A percentile compares a stretch with the other conserved stretches of the same genome.
These are phyloP conservation scores for Drosophila tripunctata DNA, from an alignment of 2,888 invertebrate genomes.

Conservation along the genomic window DNA sequence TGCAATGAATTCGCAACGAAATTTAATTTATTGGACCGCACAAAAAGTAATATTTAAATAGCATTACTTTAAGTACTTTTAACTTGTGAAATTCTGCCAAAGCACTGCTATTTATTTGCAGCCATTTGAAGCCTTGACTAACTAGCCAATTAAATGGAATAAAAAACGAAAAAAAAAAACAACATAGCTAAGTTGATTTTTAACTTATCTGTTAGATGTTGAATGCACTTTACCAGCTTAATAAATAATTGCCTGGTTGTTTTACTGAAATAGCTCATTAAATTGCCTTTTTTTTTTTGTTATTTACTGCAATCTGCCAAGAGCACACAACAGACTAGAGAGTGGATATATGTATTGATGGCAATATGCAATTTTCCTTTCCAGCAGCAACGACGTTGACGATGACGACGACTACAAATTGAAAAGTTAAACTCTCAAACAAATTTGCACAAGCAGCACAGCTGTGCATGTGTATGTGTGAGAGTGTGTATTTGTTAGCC, in stretches of 20 bases:
- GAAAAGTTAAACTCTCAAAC: conserved; percentile 59
- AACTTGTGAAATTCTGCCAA: not conserved
- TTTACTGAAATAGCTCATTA: conserved; percentile 13
- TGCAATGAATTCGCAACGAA: not conserved
- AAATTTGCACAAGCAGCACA: conserved; percentile 48
- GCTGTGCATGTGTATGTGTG: not conserved
- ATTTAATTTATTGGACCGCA: not conserved
- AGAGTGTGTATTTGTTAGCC: conserved; percentile 14
- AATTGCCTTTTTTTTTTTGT: not conserved
- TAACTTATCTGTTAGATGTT: not conserved
- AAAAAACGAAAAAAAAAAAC: not conserved
- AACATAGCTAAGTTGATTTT: not conserved
- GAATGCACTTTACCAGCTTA: not conserved
- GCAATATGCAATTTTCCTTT: conserved; percentile 38
- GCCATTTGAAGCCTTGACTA: not conserved
- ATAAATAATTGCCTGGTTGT: conserved; percentile 19
- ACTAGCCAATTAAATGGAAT: conserved; percentile 1
- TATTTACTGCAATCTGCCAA: conserved; percentile 16
- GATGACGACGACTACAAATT: conserved; percentile 53
- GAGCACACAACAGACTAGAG: not conserved
- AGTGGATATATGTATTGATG: conserved; percentile 28
- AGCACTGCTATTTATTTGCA: not conserved
- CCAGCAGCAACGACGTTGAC: conserved; percentile 15
- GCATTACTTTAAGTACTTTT: not conserved
- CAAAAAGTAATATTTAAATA: too few relatives aligned